Evolutionary conservation across 2,888 invertebrate genomes (phyloP), one percentile per base, ranked within the genome.

Genomic region (Orchestes rusci): DNA sequence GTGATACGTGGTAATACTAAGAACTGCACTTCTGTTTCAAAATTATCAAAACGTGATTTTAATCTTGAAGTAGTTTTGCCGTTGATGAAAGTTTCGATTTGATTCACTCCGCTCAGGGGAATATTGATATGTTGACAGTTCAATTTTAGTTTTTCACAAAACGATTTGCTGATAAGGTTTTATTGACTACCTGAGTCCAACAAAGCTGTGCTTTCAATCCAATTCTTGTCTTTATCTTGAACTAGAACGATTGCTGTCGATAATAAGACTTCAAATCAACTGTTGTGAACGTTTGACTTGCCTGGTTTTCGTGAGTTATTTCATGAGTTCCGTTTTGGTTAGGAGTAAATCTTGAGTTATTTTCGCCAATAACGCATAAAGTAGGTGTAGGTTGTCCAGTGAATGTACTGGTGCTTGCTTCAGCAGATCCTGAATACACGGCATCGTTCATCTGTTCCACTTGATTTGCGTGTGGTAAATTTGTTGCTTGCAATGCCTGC

Each of bases 181-280:
- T 43, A 40, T 28, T 50, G 50, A 23, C 39, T 39, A n/a, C 39
- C 50, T 8, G 39, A 36, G 19, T 50, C 50, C 5, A 50, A 13
- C 13, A 50, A 31, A 8, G 35, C 46, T 3, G 18, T 43, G 17
- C 39, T 35, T 32, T 43, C 27, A 7, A 37, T 10, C 16, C 12
- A 34, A 17, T 50, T 39, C 12, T 28, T 27, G 4, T 29, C 5
- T 2, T 1, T 20, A 29, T 46, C 43, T 32, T 28, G 29, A 23
- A 13, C 28, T 33, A 45, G 31, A 12, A 46, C 8, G 19, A 2
- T 39, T 7, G 49, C 49, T 35, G 45, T 45, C 3, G 45, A 45
- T n/a, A n/a, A n/a, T n/a, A n/a, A n/a, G n/a, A n/a, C n/a, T n/a
- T n/a, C n/a, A n/a, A n/a, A n/a, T n/a, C n/a, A n/a, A n/a, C n/a